phyloP scores from a whole-genome alignment of 2,888 invertebrate genomes.

The Phytoseiulus persimilis region DNA sequence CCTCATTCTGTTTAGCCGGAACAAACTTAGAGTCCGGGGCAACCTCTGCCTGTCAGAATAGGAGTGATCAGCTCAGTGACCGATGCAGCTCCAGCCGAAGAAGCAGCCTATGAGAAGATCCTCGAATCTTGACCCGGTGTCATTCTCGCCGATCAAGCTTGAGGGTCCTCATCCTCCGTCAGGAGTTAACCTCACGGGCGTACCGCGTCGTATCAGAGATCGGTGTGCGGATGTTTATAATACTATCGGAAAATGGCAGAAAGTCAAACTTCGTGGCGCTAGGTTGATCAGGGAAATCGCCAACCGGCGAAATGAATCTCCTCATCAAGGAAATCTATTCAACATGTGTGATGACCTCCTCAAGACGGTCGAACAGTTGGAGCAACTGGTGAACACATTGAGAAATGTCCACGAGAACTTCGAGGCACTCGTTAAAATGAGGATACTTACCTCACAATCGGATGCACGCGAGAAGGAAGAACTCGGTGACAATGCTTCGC shows the following conservation, averaged over 20 bases:
- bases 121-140: not conserved
- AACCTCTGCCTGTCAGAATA: not conserved
- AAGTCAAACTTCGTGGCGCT: conserved; percentile 52
- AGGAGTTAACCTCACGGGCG: conserved; percentile 56
- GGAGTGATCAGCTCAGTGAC: not conserved
- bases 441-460: not conserved
- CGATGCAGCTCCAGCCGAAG: not conserved
- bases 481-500: not conserved
- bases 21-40: not conserved
- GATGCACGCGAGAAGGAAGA: not conserved
- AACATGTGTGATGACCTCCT: not conserved
- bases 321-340: not conserved
- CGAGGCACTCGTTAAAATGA: not conserved
- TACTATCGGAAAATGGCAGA: conserved; percentile 56
- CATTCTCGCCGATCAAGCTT: not conserved
- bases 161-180: conserved; percentile 39
- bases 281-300: conserved; percentile 42
- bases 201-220: conserved; percentile 56
- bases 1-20: not conserved
- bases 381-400: not conserved
- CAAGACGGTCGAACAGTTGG: not conserved
- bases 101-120: not conserved
- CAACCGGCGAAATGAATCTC: conserved; percentile 37
- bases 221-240: conserved; percentile 56
- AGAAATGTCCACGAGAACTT: not conserved